Evolutionary conservation across 2,888 invertebrate species (phyloP).

Genomic region (Euproctis similis): DNA sequence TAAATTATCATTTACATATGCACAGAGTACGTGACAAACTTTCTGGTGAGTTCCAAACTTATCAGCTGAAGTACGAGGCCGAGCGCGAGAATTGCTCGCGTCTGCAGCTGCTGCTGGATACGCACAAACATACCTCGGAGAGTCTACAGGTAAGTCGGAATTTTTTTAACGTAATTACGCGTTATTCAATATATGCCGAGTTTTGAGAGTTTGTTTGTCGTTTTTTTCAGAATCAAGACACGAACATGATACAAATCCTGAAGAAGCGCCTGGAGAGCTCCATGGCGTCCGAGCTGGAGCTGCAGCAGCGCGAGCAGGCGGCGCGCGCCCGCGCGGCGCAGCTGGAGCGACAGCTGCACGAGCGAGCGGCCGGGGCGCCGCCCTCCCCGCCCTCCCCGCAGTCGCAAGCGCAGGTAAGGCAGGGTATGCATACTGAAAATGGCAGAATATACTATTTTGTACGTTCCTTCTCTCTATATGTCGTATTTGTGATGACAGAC

Average conservation of each 20-base stretch:
- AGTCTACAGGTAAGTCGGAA: conserved; percentile 64
- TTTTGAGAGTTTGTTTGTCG: neutral
- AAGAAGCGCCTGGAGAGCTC: conserved; percentile 79
- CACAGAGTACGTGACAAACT: conserved; percentile 68
- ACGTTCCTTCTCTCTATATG: too few relatives aligned
- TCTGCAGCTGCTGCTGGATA: conserved; percentile 73
- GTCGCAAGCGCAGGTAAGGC: too few relatives aligned
- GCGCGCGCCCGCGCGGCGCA: conserved; percentile 55
- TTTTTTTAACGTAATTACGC: too few relatives aligned
- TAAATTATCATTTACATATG: neutral
- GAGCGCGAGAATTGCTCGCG: conserved; percentile 72
- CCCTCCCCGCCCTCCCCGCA: too few relatives aligned
- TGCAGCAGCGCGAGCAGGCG: conserved; percentile 75
- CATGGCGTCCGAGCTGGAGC: conserved; percentile 78
- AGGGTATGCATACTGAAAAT: too few relatives aligned
- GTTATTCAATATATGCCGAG: too few relatives aligned
- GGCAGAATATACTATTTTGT: too few relatives aligned
- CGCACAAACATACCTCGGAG: conserved; percentile 75
- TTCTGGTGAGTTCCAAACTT: conserved; percentile 57
- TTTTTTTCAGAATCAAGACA: conserved; percentile 75
- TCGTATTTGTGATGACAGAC: conserved; percentile 33
- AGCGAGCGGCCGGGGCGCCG: too few relatives aligned
- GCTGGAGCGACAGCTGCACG: conserved; percentile 31
- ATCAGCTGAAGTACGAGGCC: conserved; percentile 60
- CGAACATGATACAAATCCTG: conserved; percentile 79